Conservation (phyloP, 2,888 invertebrate species). For the Drosophila birchii region DNA sequence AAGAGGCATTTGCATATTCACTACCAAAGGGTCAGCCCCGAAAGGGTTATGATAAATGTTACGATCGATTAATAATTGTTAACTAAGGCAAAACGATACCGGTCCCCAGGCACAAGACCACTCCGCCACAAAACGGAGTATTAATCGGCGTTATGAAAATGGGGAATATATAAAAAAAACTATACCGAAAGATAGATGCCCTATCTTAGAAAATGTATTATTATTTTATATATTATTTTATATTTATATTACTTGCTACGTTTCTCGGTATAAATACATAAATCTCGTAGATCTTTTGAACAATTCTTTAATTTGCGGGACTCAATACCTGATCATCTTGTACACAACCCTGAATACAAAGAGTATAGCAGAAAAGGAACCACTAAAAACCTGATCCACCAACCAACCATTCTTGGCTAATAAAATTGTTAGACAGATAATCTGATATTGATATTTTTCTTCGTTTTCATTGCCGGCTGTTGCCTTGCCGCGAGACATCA, state of each 20-base stretch:
- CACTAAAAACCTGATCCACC: slow-evolving; percentile 4
- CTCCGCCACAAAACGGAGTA: slow-evolving; percentile 30
- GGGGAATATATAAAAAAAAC: not conserved
- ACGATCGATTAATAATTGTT: slow-evolving; percentile 80
- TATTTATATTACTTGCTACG: not conserved
- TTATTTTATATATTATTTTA: not conserved
- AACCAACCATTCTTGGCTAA: slow-evolving; percentile 53
- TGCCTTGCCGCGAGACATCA: slow-evolving; percentile 62
- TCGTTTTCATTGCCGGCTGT: slow-evolving; percentile 21
- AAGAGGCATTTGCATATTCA: slow-evolving; percentile 63
- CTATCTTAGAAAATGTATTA: not conserved
- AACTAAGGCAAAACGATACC: slow-evolving; percentile 71
- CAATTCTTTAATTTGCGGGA: not conserved
- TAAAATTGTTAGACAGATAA: slow-evolving; percentile 77
- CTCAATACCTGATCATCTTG: not conserved
- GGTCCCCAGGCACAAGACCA: slow-evolving; percentile 46
- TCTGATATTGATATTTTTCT: slow-evolving; percentile 58
- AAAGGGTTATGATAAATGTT: slow-evolving; percentile 74
- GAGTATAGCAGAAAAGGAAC: not conserved
- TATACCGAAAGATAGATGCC: not conserved
- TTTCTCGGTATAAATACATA: not conserved
- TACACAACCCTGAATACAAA: not conserved
- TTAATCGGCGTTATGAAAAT: slow-evolving; percentile 21
- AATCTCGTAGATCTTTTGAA: not conserved
- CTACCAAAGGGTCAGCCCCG: slow-evolving; percentile 28